Conservation (phyloP, 2,113 vertebrate genomes). For the Benthochromis sp. region DNA sequence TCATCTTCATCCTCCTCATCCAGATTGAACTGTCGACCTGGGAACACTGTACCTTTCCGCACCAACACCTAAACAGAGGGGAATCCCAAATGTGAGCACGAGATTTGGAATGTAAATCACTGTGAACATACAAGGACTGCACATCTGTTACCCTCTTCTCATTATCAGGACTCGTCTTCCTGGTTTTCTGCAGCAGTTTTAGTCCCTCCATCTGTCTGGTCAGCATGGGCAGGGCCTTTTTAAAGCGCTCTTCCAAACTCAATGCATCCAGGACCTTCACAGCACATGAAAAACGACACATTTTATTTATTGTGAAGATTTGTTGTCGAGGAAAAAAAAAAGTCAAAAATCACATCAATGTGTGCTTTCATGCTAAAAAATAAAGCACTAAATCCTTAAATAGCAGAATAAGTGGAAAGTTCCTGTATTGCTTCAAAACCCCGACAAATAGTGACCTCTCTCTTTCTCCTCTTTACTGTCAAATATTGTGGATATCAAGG, state of each 20-base stretch:
- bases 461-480: background rate
- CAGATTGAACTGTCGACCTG: conserved; percentile 68
- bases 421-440: background rate
- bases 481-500: background rate
- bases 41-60: conserved; percentile 75
- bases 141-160: conserved; percentile 81
- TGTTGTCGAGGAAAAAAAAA: accelerated
- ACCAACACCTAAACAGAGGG: conserved; percentile 71
- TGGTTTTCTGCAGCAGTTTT: conserved; percentile 88
- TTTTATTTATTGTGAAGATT: background rate
- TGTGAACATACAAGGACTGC: background rate
- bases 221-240: conserved; percentile 87
- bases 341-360: background rate
- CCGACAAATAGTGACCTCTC: accelerated
- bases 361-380: background rate
- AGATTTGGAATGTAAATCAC: background rate
- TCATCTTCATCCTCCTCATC: conserved; percentile 85
- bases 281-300: accelerated
- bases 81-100: background rate
- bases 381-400: background rate
- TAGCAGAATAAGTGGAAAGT: background rate
- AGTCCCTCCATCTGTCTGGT: conserved; percentile 92
- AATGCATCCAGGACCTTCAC: conserved; percentile 88
- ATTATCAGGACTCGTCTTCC: conserved; percentile 80
- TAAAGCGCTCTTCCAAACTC: conserved; percentile 87